Percentiles rank a stretch among this genome's conserved stretches.
These are phyloP conservation scores for Nysson spinosus DNA, from an alignment of 2,888 invertebrate species.

Conservation along the genomic window DNA sequence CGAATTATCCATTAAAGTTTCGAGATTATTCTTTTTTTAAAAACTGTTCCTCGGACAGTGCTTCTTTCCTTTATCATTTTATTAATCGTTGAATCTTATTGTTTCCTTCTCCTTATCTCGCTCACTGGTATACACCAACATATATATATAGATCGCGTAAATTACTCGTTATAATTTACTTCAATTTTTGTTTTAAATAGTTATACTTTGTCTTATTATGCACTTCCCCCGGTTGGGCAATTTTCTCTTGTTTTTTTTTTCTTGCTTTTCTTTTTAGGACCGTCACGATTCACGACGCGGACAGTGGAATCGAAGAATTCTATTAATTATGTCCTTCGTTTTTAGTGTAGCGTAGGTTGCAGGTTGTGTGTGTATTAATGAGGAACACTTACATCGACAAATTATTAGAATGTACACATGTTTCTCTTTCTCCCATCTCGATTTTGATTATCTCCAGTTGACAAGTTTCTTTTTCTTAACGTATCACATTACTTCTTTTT, in stretches of 20 bases:
- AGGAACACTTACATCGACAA: constrained; percentile 47
- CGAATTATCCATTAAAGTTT: constrained; percentile 67
- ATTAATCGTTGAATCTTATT: background rate
- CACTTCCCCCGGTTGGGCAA: constrained; percentile 70
- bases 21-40: constrained; percentile 62
- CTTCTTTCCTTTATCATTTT: constrained; percentile 28
- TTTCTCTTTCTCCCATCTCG: constrained; percentile 29
- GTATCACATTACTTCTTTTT: constrained; percentile 62
- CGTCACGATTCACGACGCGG: constrained; percentile 65
- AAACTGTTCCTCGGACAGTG: constrained; percentile 67
- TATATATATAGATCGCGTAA: constrained; percentile 47
- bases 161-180: constrained; percentile 57
- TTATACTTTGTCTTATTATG: constrained; percentile 69
- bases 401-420: constrained; percentile 47
- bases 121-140: constrained; percentile 69
- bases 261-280: too few species aligned
- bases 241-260: too few species aligned
- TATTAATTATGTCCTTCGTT: too few species aligned
- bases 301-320: constrained; percentile 39
- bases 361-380: constrained; percentile 40
- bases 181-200: constrained; percentile 57
- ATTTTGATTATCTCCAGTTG: constrained; percentile 59
- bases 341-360: too few species aligned
- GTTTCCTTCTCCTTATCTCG: background rate
- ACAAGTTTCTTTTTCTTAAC: constrained; percentile 48